Percentiles rank a stretch among this genome's conserved stretches.
Conservation (phyloP, 1,140 invertebrate genomes). For the Eufriesea mexicana region DNA sequence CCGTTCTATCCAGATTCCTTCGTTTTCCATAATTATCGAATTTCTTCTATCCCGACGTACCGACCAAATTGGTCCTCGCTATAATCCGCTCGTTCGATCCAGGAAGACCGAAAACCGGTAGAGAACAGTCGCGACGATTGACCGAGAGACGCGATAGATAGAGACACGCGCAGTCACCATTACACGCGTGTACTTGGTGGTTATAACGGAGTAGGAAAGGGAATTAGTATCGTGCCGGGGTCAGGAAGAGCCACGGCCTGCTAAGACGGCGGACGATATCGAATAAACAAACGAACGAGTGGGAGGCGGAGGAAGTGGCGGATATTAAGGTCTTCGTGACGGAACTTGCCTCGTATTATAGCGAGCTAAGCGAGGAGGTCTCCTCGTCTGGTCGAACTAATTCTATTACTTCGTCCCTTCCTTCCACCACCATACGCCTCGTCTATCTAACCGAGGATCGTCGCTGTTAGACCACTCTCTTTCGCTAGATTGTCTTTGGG, state of each 20-base stretch:
- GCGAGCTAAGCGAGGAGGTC: constrained; percentile 64
- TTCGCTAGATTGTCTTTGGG: constrained; percentile 38
- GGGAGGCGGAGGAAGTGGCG: constrained; percentile 71
- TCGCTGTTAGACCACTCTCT: constrained; percentile 37
- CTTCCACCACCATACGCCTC: constrained; percentile 48
- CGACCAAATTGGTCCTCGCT: too few relatives aligned
- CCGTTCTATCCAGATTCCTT: constrained; percentile 29
- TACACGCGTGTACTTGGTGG: not conserved
- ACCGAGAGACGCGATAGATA: not conserved
- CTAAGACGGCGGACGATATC: constrained; percentile 69
- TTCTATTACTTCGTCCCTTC: constrained; percentile 66
- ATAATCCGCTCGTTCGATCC: too few relatives aligned
- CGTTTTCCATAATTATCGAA: constrained; percentile 63
- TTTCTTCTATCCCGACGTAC: too few relatives aligned
- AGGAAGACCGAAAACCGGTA: not conserved
- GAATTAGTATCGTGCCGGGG: constrained; percentile 58
- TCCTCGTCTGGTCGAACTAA: constrained; percentile 69
- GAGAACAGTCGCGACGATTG: not conserved
- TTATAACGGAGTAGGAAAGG: constrained; percentile 25
- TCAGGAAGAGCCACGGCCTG: constrained; percentile 55
- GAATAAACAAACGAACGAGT: constrained; percentile 75
- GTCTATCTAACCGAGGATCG: constrained; percentile 44
- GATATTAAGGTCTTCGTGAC: constrained; percentile 75
- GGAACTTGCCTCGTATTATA: constrained; percentile 71
- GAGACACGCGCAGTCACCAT: not conserved